Base-by-base conservation (phyloP, 2,113 vertebrate genomes). In the Neotragus pygmaeus region DNA sequence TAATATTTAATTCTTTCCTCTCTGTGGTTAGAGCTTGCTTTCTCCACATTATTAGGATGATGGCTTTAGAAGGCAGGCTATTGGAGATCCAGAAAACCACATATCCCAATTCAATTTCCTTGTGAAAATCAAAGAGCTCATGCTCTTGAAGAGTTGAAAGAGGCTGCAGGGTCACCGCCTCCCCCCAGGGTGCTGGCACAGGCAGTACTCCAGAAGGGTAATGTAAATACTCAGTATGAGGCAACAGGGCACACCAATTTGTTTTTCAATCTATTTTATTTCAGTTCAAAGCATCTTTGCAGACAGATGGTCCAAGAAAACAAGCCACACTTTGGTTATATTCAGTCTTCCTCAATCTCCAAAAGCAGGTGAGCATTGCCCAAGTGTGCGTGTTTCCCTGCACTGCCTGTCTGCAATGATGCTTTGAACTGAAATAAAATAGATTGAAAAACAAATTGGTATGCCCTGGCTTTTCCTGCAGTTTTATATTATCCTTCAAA, bases 261-360 rank as follows among this genome's bases (percentile, higher is more conserved):
- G 98, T 95, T 99, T 99, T 99, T 96, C 98, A 98, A 98, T 98
- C 98, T 98, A 95, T 98, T 99, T 98, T 98, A 98, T 95, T 99
- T 98, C 98, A 97, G 97, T 97, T 98, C 98, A 98, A 96, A 98
- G 96, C 98, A 98, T 97, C 96, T 93, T 94, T 51, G 87, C 94
- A 97, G 98, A 96, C 95, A 98, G 98, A 73, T 0, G 98, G 98
- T 57, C 97, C 96, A 97, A 87, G 97, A 98, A 98, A 98, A 98
- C 97, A 98, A 96, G 97, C 96, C 95, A 97, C 95, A 96, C 55
- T 98, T 98, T 95, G 93, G 96, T 98, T 97, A 97, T 94, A 97
- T 91, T 92, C 95, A 96, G 96, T 2, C 0, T 88, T 96, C 86
- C 33, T 3, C 16, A 5, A 97, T 97, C 94, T 98, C 96, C 93